A percentile compares a stretch with the other conserved stretches of the same genome.
phyloP scores from a whole-genome alignment of 2,113 vertebrate species.

The Zosterops hypoxanthus region DNA sequence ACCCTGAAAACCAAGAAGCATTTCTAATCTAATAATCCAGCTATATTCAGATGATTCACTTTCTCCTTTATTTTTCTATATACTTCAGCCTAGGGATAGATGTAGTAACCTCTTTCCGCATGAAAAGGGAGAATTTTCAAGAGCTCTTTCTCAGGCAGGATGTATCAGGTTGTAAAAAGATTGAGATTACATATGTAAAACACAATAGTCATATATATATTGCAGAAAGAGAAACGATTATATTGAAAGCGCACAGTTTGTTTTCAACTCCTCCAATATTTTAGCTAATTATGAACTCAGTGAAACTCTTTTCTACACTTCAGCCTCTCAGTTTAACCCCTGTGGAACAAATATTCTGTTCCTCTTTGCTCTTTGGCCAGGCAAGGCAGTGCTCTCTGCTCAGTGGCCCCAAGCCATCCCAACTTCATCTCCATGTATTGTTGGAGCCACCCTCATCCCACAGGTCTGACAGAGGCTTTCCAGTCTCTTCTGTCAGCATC shows the following conservation, averaged over 20 bases:
- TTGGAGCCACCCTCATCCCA: not conserved
- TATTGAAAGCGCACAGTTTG: not conserved
- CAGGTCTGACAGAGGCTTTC: not conserved
- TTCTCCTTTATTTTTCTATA: not conserved
- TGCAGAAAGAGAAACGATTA: not conserved
- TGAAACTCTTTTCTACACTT: not conserved
- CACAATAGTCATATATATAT: not conserved
- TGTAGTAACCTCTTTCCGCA: not conserved
- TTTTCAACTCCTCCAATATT: not conserved
- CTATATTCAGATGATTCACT: not conserved
- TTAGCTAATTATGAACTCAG: not conserved
- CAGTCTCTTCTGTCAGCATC: not conserved
- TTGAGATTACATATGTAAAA: not conserved
- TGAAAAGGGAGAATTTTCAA: not conserved
- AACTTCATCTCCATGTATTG: rapidly evolving
- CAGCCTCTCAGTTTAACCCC: not conserved
- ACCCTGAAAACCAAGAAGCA: not conserved
- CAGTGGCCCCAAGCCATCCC: not conserved
- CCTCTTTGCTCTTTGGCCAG: not conserved
- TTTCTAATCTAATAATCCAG: not conserved
- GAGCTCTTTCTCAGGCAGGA: not conserved
- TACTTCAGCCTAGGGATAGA: not conserved
- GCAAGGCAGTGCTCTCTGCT: not conserved
- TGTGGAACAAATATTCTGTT: not conserved
- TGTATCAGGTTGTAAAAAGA: not conserved